Base-by-base conservation (phyloP, 2,113 vertebrate genomes). In the Diadophis punctatus region DNA sequence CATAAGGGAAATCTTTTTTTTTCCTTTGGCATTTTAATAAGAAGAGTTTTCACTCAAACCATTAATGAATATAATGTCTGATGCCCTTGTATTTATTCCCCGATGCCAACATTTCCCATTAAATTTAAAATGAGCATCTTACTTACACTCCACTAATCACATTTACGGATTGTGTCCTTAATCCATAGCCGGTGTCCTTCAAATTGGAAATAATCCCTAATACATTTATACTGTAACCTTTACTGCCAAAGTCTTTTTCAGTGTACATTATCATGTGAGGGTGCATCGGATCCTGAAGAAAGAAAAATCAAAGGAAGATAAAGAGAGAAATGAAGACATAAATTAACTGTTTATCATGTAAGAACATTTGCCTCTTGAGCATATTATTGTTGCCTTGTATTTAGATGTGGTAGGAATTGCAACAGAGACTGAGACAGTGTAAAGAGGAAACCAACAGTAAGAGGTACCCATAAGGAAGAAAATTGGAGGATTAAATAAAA, bases 141-240 rank as follows among this genome's bases (percentile, higher is more conserved):
- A 98, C 99, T 98, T 98, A 99, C 99, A 99, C 98, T 96, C 99
- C 99, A 95, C 97, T 97, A 34, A 98, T 95, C 16, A 99, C 98
- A 4, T 98, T 95, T 94, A 98, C 96, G 3, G 99, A 99, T 94
- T 98, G 98, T 34, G 98, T 99, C 96, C 98, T 99, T 90, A 95
- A 89, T 1, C 98, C 98, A 2, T 98, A 98, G 90, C 97, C 97
- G 0, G 98, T 97, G n/a, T 98, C 98, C 88, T 98, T 98, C 97
- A 99, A 98, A 97, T 97, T 97, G 88, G 97, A 91, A 92, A 99
- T 97, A 20, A 98, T 99, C 89, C 97, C 98, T 87, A 99, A 84
- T 51, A 99, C 96, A 43, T 99, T 98, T 58, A 98, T 97, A 86
- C 95, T 98, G 93, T 98, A 94, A 90, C 98, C 97, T 93, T 98